These are phyloP conservation scores for Erpornis zantholeuca DNA, from an alignment of 2,113 vertebrate species.

Conservation along the genomic window DNA sequence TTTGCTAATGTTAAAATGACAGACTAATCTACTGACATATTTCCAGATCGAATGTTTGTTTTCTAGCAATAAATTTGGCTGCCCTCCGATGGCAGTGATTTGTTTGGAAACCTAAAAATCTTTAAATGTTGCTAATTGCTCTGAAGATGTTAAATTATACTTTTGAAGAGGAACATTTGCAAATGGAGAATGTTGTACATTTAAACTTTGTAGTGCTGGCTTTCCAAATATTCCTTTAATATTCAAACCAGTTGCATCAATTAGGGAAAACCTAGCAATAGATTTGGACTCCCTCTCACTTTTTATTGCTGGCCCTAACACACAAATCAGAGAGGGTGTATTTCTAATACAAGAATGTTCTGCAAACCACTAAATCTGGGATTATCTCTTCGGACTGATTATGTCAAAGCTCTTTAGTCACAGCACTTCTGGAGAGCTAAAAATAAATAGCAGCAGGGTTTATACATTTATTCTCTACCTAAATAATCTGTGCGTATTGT, in stretches of 20 bases:
- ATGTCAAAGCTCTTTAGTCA: slow-evolving; percentile 74
- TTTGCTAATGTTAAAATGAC: slow-evolving; percentile 44
- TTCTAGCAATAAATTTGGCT: slow-evolving; percentile 45
- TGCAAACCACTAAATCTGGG: slow-evolving; percentile 71
- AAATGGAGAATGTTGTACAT: not conserved
- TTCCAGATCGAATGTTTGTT: slow-evolving; percentile 49
- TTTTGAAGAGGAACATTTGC: not conserved
- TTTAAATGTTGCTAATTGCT: slow-evolving; percentile 38
- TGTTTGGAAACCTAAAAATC: slow-evolving; percentile 34
- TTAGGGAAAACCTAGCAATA: slow-evolving; percentile 12
- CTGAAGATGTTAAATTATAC: slow-evolving; percentile 29
- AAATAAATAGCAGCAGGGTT: slow-evolving; percentile 36
- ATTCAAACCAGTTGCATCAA: slow-evolving; percentile 9
- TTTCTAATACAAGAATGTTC: slow-evolving; percentile 71
- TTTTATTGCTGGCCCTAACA: slow-evolving; percentile 33
- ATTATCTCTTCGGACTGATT: slow-evolving; percentile 74
- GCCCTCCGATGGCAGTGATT: not conserved
- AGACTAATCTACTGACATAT: slow-evolving; percentile 35
- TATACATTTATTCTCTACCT: slow-evolving; percentile 34
- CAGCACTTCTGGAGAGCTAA: slow-evolving; percentile 60
- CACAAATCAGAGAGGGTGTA: slow-evolving; percentile 52
- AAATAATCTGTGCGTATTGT: not conserved
- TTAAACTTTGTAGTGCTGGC: not conserved
- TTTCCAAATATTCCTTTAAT: slow-evolving; percentile 27
- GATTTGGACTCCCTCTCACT: slow-evolving; percentile 20